Evolutionary conservation across 2,113 vertebrate species (phyloP), one percentile per base, ranked within the genome.

Genomic region (Damaliscus lunatus): DNA sequence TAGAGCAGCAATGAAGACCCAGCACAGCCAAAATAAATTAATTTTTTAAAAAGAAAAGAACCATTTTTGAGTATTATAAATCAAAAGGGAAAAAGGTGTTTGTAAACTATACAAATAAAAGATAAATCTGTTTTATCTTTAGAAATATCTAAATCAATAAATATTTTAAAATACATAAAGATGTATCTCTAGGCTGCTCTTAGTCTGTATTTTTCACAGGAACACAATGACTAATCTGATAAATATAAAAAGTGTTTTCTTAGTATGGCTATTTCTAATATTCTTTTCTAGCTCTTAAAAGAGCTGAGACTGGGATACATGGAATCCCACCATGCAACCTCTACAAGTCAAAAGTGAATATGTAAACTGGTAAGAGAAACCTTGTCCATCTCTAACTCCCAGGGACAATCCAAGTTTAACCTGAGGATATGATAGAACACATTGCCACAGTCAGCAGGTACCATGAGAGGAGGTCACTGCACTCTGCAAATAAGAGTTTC

Each of bases 151-250:
- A 81, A 78, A 78, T 46, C 14, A 46, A 46, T 27, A 77, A 81
- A 81, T 81, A 52, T 33, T 52, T 81, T 80, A 6, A 81, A 81
- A 81, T 33, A 81, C 43, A 7, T 52, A 81, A 81, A 81, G 31
- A 52, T 52, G 17, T 52, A 52, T 52, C 29, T 81, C 52, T 81
- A 81, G 10, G 23, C 17, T 85, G 9, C 19, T 85, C n/a, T 96
- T n/a, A 31, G 7, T 84, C n/a, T n/a, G 7, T 78, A 40, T 92
- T 84, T 88, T 74, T 81, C 57, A 67, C 3, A 1, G 88, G 10
- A 50, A 91, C 11, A 88, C 31, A 87, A 31, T 48, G n/a, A 83
- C 48, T 80, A 64, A 96, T 78, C 36, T 91, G 64, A 93, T 33
- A 74, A 86, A 16, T 29, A 40, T 29, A 27, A 40, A 25, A 93